These are phyloP conservation scores for Porphyrio hochstetteri DNA, from an alignment of 2,113 vertebrate species.

Conservation along the genomic window DNA sequence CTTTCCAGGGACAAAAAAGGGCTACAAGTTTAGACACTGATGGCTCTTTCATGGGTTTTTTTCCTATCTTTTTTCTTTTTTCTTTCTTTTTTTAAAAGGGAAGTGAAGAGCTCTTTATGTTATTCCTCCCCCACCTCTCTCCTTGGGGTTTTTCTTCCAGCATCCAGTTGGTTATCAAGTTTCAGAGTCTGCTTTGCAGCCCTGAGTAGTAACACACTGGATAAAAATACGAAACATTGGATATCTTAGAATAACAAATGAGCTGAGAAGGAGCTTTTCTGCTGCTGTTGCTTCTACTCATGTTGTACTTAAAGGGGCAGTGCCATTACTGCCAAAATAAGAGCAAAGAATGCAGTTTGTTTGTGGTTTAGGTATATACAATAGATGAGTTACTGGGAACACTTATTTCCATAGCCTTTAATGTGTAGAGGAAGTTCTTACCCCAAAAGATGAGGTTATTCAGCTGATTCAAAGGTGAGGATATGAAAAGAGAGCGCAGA, in stretches of 20 bases:
- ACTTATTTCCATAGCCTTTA: not conserved
- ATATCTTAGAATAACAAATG: constrained; percentile 41
- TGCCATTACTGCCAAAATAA: not conserved
- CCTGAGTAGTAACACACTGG: constrained; percentile 30
- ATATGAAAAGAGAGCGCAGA: not conserved
- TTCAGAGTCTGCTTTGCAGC: constrained; percentile 33
- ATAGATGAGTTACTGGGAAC: not conserved
- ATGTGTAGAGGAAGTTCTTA: not conserved
- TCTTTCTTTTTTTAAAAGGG: not conserved
- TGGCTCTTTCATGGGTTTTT: not conserved
- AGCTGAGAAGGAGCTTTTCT: constrained; percentile 14
- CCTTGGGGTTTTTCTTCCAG: constrained; percentile 33
- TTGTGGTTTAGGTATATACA: not conserved
- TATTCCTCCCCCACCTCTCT: not conserved
- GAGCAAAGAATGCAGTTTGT: not conserved
- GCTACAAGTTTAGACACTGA: not conserved
- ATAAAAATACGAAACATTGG: constrained; percentile 41
- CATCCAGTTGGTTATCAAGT: not conserved
- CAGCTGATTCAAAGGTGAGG: not conserved
- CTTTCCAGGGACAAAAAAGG: not conserved
- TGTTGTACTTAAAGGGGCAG: not conserved
- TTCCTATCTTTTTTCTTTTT: not conserved
- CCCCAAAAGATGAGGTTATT: not conserved
- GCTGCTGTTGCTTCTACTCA: not conserved
- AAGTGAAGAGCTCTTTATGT: not conserved